A percentile compares a stretch with the other conserved stretches of the same genome.
Evolutionary conservation across 2,888 invertebrate species (phyloP).

Genomic region (Eupeodes luniger): DNA sequence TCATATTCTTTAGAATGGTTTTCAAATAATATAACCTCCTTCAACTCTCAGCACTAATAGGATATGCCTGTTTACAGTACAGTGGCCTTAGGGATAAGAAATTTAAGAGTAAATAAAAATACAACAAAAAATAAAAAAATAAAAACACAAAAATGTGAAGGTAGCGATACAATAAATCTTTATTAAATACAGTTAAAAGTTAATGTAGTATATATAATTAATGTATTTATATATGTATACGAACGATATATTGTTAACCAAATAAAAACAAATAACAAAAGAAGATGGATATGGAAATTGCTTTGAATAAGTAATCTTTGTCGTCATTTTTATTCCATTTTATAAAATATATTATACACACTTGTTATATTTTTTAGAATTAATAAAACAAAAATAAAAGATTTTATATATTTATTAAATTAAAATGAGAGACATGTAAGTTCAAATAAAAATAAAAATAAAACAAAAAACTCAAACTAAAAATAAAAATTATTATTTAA

Average conservation of each 20-base stretch:
- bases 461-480: not conserved
- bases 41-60: not conserved
- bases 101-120: not conserved
- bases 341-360: slow-evolving; percentile 27
- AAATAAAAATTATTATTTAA: not conserved
- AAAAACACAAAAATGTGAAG: slow-evolving; percentile 47
- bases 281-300: slow-evolving; percentile 6
- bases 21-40: not conserved
- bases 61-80: slow-evolving; percentile 19
- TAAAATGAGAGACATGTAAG: slow-evolving; percentile 36
- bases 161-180: slow-evolving; percentile 75
- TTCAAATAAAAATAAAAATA: slow-evolving; percentile 44
- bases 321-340: slow-evolving; percentile 50
- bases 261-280: not conserved
- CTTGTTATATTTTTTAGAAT: slow-evolving; percentile 17
- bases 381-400: not conserved
- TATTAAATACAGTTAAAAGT: slow-evolving; percentile 39
- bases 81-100: slow-evolving; percentile 64
- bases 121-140: not conserved
- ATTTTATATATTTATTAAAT: slow-evolving; percentile 22
- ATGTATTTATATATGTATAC: slow-evolving; percentile 69
- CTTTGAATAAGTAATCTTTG: slow-evolving; percentile 48
- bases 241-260: slow-evolving; percentile 62
- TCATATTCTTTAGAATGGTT: not conserved
- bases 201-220: slow-evolving; percentile 14